Percentiles rank a stretch among this genome's conserved stretches.
Evolutionary conservation across 64 coral and sea anemone genomes (phyloP).

Genomic region (Stichodactyla helianthus): DNA sequence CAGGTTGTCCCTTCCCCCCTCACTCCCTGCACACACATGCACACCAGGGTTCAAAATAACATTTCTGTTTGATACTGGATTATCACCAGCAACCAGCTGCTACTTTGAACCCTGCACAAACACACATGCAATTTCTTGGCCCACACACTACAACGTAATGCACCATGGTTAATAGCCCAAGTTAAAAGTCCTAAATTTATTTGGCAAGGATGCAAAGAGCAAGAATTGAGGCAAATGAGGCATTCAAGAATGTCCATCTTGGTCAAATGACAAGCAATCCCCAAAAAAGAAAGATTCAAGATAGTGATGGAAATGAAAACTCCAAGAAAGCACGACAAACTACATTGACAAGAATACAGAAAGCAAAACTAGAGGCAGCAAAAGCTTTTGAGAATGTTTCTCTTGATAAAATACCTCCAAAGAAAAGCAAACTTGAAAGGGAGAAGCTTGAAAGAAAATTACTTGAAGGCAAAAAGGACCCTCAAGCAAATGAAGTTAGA

Average conservation of each 20-base stretch:
- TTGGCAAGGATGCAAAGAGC: slow-evolving; percentile 54
- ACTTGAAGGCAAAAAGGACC: slow-evolving; percentile 23
- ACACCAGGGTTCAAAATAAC: too few species aligned
- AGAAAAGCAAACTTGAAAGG: slow-evolving; percentile 1
- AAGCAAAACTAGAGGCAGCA: slow-evolving; percentile 49
- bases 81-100: too few species aligned
- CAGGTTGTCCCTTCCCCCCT: too few species aligned
- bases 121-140: too few species aligned
- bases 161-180: background rate
- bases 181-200: background rate
- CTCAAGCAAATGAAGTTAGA: background rate
- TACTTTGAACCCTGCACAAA: too few species aligned
- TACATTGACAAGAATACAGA: slow-evolving; percentile 51
- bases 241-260: slow-evolving; percentile 70
- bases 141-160: too few species aligned
- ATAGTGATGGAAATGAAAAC: background rate
- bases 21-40: too few species aligned
- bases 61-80: too few species aligned
- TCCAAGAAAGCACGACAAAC: slow-evolving; percentile 25
- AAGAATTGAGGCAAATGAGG: slow-evolving; percentile 65
- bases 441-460: slow-evolving; percentile 9
- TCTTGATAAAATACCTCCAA: slow-evolving; percentile 13
- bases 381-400: slow-evolving; percentile 57
- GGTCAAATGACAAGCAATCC: slow-evolving; percentile 33
- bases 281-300: slow-evolving; percentile 22